Percentiles rank a stretch among this genome's conserved stretches.
Evolutionary conservation across 2,797 vertebrate genomes (phyloP).

Genomic region (Lepus townsendii): DNA sequence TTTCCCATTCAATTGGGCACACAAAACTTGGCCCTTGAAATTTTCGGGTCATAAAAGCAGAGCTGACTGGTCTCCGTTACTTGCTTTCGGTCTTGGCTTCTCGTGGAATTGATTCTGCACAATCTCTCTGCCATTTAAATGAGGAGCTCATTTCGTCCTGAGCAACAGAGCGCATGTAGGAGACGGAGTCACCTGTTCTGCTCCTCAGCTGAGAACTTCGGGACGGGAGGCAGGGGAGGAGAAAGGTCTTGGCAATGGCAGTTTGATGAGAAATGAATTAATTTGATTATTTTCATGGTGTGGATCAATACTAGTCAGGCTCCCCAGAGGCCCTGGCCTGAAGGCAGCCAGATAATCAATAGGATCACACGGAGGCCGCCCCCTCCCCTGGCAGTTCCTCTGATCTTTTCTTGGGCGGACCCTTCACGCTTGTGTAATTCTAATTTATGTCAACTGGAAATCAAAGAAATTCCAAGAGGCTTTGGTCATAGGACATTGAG

Average conservation of each 20-base stretch:
- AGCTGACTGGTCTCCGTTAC: constrained; percentile 60
- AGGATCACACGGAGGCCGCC: constrained; percentile 90
- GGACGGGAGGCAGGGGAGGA: constrained; percentile 80
- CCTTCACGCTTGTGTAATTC: constrained; percentile 91
- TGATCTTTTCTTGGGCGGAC: constrained; percentile 91
- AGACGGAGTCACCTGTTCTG: constrained; percentile 83
- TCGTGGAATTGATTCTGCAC: constrained; percentile 48
- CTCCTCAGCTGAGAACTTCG: constrained; percentile 84
- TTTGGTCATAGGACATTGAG: constrained; percentile 89
- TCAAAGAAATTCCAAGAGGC: constrained; percentile 93
- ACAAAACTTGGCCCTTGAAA: constrained; percentile 53
- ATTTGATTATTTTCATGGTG: constrained; percentile 94
- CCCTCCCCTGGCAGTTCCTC: constrained; percentile 88
- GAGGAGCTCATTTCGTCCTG: constrained; percentile 78
- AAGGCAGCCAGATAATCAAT: constrained; percentile 93
- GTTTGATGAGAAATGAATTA: constrained; percentile 92
- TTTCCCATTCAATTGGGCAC: constrained; percentile 68
- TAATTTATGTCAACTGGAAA: constrained; percentile 94
- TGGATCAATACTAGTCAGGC: constrained; percentile 94
- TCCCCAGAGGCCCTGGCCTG: constrained; percentile 88
- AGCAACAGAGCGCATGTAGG: constrained; percentile 83
- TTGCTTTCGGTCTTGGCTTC: constrained; percentile 66
- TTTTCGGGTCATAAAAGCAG: constrained; percentile 56
- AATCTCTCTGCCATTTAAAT: constrained; percentile 63
- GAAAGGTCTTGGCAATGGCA: constrained; percentile 87